Conservation (phyloP, 2,888 invertebrate genomes). For the Tetramorium bicarinatum region DNA sequence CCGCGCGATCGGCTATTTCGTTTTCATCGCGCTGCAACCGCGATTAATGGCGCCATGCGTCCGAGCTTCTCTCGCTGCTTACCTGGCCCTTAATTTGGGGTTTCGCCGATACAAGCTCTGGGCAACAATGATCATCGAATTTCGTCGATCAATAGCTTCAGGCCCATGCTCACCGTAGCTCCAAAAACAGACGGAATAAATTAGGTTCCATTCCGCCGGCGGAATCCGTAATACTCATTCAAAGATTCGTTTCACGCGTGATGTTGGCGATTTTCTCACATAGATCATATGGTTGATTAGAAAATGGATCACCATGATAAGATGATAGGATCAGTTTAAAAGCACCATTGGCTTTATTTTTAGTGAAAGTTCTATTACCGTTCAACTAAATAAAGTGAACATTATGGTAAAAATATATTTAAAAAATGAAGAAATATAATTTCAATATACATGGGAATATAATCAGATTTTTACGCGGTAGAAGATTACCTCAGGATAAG, state of each 20-base stretch:
- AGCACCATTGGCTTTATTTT: not conserved
- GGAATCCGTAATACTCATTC: conserved; percentile 27
- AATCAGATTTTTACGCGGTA: not conserved
- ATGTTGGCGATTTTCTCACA: conserved; percentile 12
- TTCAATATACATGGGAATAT: not conserved
- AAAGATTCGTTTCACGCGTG: conserved; percentile 8
- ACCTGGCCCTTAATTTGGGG: conserved; percentile 77
- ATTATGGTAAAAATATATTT: not conserved
- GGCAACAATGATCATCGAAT: conserved; percentile 64
- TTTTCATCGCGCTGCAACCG: conserved; percentile 65
- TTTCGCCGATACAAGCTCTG: conserved; percentile 40
- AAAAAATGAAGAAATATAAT: not conserved
- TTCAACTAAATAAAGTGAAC: not conserved
- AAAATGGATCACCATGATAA: not conserved
- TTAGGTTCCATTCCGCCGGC: conserved; percentile 28
- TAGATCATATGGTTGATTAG: not conserved
- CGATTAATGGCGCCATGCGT: conserved; percentile 77
- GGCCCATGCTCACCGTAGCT: conserved; percentile 4
- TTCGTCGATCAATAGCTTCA: conserved; percentile 64
- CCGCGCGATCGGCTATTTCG: conserved; percentile 63
- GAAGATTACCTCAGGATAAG: not conserved
- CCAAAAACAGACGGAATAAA: conserved; percentile 47
- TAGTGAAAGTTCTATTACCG: not conserved
- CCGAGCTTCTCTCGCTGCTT: conserved; percentile 70
- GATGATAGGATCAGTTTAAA: not conserved